phyloP scores from a whole-genome alignment of 2,113 vertebrate species.

The Ictalurus furcatus region DNA sequence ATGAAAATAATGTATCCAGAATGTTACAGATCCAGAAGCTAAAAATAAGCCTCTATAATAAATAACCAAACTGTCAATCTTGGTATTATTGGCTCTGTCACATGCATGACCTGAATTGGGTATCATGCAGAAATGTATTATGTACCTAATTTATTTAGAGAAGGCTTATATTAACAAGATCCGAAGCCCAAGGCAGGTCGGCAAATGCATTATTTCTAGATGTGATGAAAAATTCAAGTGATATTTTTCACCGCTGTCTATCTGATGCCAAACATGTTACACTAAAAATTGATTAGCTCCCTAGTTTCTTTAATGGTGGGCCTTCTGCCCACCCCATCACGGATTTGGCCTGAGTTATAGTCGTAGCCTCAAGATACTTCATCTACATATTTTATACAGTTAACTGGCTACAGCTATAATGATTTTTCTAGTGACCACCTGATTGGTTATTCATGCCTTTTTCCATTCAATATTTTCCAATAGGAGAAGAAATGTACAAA shows the following conservation, averaged over 20 bases:
- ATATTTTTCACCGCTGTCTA: not conserved
- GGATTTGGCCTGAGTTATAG: not conserved
- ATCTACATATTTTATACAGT: not conserved
- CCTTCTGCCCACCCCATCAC: not conserved
- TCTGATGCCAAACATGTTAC: constrained; percentile 7
- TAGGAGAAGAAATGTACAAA: not conserved
- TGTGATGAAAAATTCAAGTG: not conserved
- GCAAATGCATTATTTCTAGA: not conserved
- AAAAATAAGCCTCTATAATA: not conserved
- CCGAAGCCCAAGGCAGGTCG: not conserved
- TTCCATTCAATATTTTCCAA: not conserved
- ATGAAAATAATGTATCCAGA: not conserved
- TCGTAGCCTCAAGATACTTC: not conserved
- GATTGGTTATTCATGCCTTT: not conserved
- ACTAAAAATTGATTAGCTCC: not conserved
- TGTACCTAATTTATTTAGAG: not conserved
- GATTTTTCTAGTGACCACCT: not conserved
- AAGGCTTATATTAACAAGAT: not conserved
- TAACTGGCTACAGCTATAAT: not conserved
- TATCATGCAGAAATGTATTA: not conserved
- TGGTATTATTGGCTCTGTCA: not conserved
- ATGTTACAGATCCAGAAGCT: not conserved
- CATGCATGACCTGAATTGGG: not conserved
- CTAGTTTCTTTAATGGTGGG: not conserved
- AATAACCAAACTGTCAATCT: not conserved